Base-by-base conservation (phyloP, 2,113 vertebrate species). In the Perccottus glenii region DNA sequence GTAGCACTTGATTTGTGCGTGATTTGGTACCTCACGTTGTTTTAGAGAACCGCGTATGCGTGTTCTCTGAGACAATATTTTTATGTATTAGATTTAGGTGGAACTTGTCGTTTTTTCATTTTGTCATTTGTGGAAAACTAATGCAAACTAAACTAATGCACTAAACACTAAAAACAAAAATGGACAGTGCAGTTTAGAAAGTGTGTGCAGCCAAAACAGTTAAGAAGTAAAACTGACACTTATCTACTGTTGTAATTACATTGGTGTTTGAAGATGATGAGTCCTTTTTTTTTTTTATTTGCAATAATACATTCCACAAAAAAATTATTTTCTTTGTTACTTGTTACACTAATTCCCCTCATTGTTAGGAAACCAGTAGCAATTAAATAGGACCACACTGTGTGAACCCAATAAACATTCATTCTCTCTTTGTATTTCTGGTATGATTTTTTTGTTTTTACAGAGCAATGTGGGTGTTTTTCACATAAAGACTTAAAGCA, bases 351-450 rank as follows among this genome's bases (percentile, higher is more conserved):
- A 72, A 69, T 59, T 83, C 82, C 12, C 33, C 19, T 5, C 15
- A 36, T 36, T 6, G 33, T 55, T 40, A 40, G 12, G 64, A 77
- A 75, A 81, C 16, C 57, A 75, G 63, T 78, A 82, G 73, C 70
- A 67, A 57, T 70, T 62, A 56, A 77, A 81, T 66, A 67, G 77
- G 44, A 82, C 69, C 45, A 62, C 75, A 79, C 75, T 78, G 79
- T 84, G 75, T 50, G 67, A 78, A 59, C 32, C 35, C 35, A 91
- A 85, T 87, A 91, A 91, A 90, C 69, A 61, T 67, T 73, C 35
- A 75, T 85, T 81, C 38, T 53, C 82, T 65, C 81, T 84, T 91
- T 85, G 69, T 70, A 74, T 44, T 69, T 62, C 60, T 45, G 45
- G 12, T 19, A 8, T 60, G 60, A 2, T 66, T 27, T 81, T 27